Evolutionary conservation across 2,888 invertebrate genomes (phyloP).

Genomic region (Agonopterix arenella): DNA sequence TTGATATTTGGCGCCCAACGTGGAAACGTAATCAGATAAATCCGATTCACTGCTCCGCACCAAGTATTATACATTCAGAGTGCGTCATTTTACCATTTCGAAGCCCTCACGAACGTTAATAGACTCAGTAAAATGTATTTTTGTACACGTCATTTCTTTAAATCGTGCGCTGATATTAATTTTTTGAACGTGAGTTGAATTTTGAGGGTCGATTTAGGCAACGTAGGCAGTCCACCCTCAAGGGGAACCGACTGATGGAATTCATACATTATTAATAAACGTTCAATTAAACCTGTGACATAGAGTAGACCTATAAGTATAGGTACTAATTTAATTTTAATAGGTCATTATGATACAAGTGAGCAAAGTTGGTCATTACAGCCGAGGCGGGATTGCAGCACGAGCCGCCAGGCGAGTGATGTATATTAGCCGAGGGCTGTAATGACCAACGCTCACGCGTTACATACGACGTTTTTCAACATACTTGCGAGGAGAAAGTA

Average conservation of each 20-base stretch:
- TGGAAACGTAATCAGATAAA: slow-evolving; percentile 25
- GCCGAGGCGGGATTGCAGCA: too few relatives aligned
- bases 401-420: too few relatives aligned
- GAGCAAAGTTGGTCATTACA: too few relatives aligned
- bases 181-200: slow-evolving; percentile 50
- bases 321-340: too few relatives aligned
- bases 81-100: slow-evolving; percentile 43
- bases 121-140: slow-evolving; percentile 43
- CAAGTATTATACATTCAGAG: slow-evolving; percentile 37
- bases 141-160: slow-evolving; percentile 56
- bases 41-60: slow-evolving; percentile 17
- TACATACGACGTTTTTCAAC: too few relatives aligned
- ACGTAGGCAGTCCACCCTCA: background rate
- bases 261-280: too few relatives aligned
- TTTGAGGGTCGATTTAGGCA: slow-evolving; percentile 16
- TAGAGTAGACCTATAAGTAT: too few relatives aligned
- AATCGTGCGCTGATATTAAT: slow-evolving; percentile 61
- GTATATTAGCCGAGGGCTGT: too few relatives aligned
- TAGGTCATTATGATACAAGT: too few relatives aligned
- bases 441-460: too few relatives aligned
- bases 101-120: slow-evolving; percentile 38
- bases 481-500: too few relatives aligned
- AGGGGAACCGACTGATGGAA: background rate
- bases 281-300: too few relatives aligned
- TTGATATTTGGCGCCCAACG: slow-evolving; percentile 16